A percentile compares a stretch with the other conserved stretches of the same genome.
These are phyloP conservation scores for Drosophila pullipes DNA, from an alignment of 2,888 invertebrate species.

Conservation along the genomic window DNA sequence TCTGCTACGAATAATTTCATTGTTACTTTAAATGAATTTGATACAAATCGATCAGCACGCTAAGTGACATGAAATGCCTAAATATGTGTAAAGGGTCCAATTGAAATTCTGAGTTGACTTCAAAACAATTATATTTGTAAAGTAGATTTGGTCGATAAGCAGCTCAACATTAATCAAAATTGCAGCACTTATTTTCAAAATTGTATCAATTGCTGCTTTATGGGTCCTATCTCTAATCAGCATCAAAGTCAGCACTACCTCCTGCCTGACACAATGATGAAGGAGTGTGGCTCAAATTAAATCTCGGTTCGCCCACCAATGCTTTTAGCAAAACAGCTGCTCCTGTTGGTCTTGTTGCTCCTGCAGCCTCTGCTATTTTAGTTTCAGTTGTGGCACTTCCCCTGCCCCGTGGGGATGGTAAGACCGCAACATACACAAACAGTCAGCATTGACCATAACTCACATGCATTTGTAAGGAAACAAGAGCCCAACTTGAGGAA, in stretches of 20 bases:
- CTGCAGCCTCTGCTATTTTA: conserved; percentile 6
- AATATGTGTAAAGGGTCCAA: neutral
- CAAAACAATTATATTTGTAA: neutral
- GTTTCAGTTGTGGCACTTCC: conserved; percentile 4
- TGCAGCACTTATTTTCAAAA: neutral
- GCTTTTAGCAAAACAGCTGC: conserved; percentile 22
- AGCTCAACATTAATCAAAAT: neutral
- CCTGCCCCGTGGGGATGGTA: too few relatives aligned
- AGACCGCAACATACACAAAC: conserved; percentile 34
- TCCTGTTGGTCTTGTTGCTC: conserved; percentile 19
- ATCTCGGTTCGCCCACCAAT: conserved; percentile 21
- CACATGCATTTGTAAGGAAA: neutral
- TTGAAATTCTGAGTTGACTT: neutral
- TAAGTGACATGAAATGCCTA: neutral
- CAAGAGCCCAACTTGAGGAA: neutral
- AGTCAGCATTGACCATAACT: conserved; percentile 26
- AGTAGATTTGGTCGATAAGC: neutral
- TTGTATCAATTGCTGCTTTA: conserved; percentile 3
- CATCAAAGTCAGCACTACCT: neutral
- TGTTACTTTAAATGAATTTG: neutral
- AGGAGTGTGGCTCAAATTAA: conserved; percentile 42
- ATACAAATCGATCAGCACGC: neutral
- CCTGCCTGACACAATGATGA: conserved; percentile 23
- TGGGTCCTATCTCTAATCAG: conserved; percentile 4
- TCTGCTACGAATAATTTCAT: neutral